Percentiles rank a stretch among this genome's conserved stretches.
These are phyloP conservation scores for Dendrolimus kikuchii DNA, from an alignment of 1,140 invertebrate species.

Conservation along the genomic window DNA sequence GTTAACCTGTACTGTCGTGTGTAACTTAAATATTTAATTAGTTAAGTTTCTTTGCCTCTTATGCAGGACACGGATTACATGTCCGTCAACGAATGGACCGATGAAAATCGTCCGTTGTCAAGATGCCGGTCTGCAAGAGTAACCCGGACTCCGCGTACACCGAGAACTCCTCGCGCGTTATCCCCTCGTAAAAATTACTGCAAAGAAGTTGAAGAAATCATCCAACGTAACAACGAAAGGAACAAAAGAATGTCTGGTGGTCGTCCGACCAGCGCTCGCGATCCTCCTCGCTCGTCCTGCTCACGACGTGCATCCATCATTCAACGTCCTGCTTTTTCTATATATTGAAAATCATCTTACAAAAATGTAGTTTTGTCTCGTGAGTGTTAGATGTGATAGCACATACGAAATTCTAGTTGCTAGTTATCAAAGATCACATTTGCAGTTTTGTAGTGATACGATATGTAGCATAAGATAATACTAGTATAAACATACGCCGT, in stretches of 20 bases:
- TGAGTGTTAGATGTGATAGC: too few species aligned
- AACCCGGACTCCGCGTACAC: conserved; percentile 32
- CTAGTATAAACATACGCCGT: too few species aligned
- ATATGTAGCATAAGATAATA: too few species aligned
- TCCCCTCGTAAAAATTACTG: conserved; percentile 33
- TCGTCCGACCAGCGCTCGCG: conserved; percentile 39
- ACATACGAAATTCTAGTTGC: too few species aligned
- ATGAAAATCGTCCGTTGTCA: conserved; percentile 41
- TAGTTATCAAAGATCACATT: too few species aligned
- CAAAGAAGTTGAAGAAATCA: conserved; percentile 21
- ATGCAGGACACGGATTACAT: conserved; percentile 44
- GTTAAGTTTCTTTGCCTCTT: conserved; percentile 7
- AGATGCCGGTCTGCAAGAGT: conserved; percentile 41
- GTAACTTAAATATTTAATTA: too few species aligned
- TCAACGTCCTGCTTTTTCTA: conserved; percentile 50
- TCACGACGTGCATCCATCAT: conserved; percentile 14
- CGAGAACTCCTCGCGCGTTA: conserved; percentile 36
- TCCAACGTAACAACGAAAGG: conserved; percentile 30
- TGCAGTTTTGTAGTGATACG: too few species aligned
- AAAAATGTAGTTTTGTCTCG: conserved; percentile 1
- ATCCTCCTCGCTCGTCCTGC: conserved; percentile 33
- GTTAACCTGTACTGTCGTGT: too few species aligned
- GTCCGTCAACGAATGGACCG: conserved; percentile 43
- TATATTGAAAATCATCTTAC: conserved; percentile 32
- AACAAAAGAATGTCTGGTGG: conserved; percentile 28